A percentile compares a stretch with the other conserved stretches of the same genome.
phyloP scores from a whole-genome alignment of 2,888 invertebrate species.

The Sabatieria punctata region DNA sequence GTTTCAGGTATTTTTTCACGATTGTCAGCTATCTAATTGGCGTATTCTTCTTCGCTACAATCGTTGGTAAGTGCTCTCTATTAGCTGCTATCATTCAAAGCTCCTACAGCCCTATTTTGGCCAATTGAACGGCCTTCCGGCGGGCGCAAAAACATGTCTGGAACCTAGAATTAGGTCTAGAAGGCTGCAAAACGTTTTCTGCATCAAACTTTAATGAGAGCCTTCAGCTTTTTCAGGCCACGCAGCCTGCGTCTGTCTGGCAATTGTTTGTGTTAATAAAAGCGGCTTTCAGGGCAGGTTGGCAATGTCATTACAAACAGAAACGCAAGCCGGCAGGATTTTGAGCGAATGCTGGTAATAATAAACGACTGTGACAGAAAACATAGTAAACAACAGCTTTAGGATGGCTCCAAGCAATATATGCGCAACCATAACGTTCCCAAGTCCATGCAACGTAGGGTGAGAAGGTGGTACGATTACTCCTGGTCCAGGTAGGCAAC shows the following conservation, averaged over 20 bases:
- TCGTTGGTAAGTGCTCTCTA: constrained; percentile 70
- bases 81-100: no score
- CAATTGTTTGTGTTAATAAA: no score
- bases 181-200: no score
- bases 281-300: constrained; percentile 56
- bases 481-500: no score
- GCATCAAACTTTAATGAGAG: no score
- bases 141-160: not conserved
- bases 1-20: constrained; percentile 77
- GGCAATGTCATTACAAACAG: constrained; percentile 93
- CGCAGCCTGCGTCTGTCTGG: no score
- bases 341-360: constrained; percentile 60
- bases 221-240: no score
- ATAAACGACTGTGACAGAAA: not conserved
- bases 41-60: constrained; percentile 91
- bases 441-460: constrained; percentile 83
- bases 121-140: no score
- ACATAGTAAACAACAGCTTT: constrained; percentile 9
- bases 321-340: constrained; percentile 84
- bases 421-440: constrained; percentile 95
- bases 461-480: constrained; percentile 91
- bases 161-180: not conserved
- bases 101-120: no score
- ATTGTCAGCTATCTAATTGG: constrained; percentile 91
- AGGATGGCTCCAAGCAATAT: constrained; percentile 85